Evolutionary conservation across 2,888 invertebrate genomes (phyloP).

Genomic region (Lasius fuliginosus): DNA sequence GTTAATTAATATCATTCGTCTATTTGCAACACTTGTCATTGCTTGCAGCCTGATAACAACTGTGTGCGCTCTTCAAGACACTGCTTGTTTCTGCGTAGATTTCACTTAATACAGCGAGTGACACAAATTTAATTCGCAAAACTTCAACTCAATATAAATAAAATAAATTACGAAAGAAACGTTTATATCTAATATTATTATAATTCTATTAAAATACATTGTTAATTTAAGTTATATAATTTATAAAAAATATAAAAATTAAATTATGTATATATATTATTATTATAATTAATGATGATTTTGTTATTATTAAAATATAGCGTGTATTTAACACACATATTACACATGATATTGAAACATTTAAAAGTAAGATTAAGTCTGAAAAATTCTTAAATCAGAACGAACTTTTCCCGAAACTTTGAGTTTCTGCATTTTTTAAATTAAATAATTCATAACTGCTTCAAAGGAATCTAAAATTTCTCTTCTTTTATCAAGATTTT

Average conservation of each 20-base stretch:
- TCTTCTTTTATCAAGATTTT: not conserved
- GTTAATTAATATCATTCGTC: conserved; percentile 24
- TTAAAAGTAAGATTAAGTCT: not conserved
- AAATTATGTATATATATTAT: not conserved
- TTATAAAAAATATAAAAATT: not conserved
- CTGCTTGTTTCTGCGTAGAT: not conserved
- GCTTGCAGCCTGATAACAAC: not conserved
- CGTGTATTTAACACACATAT: not conserved
- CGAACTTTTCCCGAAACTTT: not conserved
- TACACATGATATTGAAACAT: not conserved
- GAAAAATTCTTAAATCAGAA: too few species aligned
- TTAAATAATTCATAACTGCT: not conserved
- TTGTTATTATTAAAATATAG: not conserved
- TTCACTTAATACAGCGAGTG: not conserved
- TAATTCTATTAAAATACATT: not conserved
- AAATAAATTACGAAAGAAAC: not conserved
- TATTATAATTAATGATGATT: not conserved
- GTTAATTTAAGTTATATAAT: not conserved
- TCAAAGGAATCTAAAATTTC: not conserved
- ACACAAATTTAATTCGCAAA: not conserved
- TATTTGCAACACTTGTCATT: not conserved
- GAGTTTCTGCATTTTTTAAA: not conserved
- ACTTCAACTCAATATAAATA: not conserved
- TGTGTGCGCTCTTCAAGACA: not conserved
- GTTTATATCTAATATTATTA: conserved; percentile 1